Percentiles rank a stretch among this genome's conserved stretches.
Evolutionary conservation across 1,140 invertebrate genomes (phyloP).

Genomic region (Drosophila bocki): DNA sequence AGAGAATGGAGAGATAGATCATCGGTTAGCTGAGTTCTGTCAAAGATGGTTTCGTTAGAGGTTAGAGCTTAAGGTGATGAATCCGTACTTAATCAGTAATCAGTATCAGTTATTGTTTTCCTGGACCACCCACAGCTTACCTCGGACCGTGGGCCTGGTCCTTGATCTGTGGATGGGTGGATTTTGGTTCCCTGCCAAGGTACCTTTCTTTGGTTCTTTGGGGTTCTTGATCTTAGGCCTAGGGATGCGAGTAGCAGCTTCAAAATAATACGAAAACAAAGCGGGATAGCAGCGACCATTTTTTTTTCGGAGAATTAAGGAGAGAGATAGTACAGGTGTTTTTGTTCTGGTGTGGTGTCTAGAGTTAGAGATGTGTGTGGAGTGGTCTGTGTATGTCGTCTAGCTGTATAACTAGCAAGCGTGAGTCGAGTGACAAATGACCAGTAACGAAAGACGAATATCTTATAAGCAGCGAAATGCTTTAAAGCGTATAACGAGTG

Average conservation of each 20-base stretch:
- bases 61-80: conserved; percentile 28
- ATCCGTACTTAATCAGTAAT: conserved; percentile 20
- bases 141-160: conserved; percentile 18
- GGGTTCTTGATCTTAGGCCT: conserved; percentile 23
- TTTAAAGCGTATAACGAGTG: neutral
- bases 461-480: neutral
- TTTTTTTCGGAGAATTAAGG: conserved; percentile 36
- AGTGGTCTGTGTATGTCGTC: neutral
- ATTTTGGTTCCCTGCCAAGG: neutral
- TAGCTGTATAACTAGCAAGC: conserved; percentile 16
- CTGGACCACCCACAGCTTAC: conserved; percentile 48
- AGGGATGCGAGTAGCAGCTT: conserved; percentile 32
- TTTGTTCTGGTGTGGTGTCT: conserved; percentile 13
- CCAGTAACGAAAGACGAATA: too few relatives aligned
- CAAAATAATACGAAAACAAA: conserved; percentile 56
- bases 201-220: neutral
- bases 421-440: neutral
- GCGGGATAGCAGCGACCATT: conserved; percentile 42
- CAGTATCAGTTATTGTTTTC: neutral
- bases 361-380: neutral
- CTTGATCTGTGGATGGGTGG: conserved; percentile 39
- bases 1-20: conserved; percentile 48
- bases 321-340: conserved; percentile 35
- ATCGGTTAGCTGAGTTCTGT: conserved; percentile 53
- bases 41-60: conserved; percentile 44